Evolutionary conservation across 2,888 invertebrate genomes (phyloP), one percentile per base, ranked within the genome.

Genomic region (Hofmannophila pseudospretella): DNA sequence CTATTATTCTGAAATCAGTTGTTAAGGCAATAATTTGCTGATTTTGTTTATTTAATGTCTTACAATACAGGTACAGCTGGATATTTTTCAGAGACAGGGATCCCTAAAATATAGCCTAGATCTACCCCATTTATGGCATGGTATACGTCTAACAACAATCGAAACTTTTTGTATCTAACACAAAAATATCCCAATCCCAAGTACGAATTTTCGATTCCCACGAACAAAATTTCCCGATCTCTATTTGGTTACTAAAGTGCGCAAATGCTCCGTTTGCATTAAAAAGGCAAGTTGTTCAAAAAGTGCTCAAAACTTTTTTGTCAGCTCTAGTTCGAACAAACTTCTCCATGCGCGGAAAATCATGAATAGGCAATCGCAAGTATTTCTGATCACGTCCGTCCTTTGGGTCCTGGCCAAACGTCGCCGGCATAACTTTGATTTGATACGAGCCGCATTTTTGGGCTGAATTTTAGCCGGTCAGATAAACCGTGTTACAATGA

Each of bases 331-430:
- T 42, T 39, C 47, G 43, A 47, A 38, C 62, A 68, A 76, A 73
- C 53, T 72, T 72, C 57, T 53, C 48, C 57, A 60, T 69, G 63
- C 62, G 61, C 45, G 54, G 55, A 48, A 63, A 60, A 55, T 58
- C 67, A 72, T 76, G 81, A 78, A 79, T 73, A 78, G 77, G 73
- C 78, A 76, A 76, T 78, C 67, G 57, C 48, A 48, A 67, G 61
- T 63, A 70, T 75, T 76, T 74, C 72, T 64, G 70, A 69, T 73
- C 80, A 81, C 80, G 78, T 75, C 48, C 47, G 45, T 39, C 58
- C 65, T 66, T 63, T 70, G 74, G 77, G 78, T 72, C 49, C 52
- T 52, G 55, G 69, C 74, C 75, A 78, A 73, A 58, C 56, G 49
- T 57, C 47, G 50, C 39, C 39, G 44, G 45, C 50, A 61, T 69